Percentiles rank a stretch among this genome's conserved stretches.
phyloP scores from a whole-genome alignment of 2,113 vertebrate genomes.

The Hippocampus comes region DNA sequence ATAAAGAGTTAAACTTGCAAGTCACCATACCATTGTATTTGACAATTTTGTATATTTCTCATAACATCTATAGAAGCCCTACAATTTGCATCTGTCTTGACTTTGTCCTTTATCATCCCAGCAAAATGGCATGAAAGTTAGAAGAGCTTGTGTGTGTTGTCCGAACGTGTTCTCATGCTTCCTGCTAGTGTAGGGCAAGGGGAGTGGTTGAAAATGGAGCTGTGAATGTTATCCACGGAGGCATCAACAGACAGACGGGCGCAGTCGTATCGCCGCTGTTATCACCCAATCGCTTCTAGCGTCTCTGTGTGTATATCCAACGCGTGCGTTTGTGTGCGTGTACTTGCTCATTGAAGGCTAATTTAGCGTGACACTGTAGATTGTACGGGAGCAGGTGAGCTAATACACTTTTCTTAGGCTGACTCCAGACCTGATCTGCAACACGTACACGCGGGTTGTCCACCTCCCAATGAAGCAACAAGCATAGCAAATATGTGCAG shows the following conservation, averaged over 20 bases:
- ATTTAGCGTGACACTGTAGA: conserved; percentile 68
- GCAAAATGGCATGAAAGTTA: conserved; percentile 4
- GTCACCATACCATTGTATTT: neutral
- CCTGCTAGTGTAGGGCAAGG: neutral
- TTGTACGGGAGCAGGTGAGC: conserved; percentile 74
- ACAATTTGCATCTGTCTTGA: neutral
- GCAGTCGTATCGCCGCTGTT: conserved; percentile 62
- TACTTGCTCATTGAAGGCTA: conserved; percentile 54
- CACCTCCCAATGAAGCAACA: neutral
- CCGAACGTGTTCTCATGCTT: conserved; percentile 3
- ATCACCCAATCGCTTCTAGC: conserved; percentile 65
- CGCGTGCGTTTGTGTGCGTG: conserved; percentile 17
- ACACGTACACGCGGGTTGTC: conserved; percentile 50
- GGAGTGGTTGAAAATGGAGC: conserved; percentile 25
- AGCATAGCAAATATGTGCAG: neutral
- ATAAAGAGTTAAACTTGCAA: neutral
- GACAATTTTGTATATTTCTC: neutral
- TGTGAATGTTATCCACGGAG: conserved; percentile 72
- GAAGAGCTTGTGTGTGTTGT: neutral
- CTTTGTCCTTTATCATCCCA: neutral
- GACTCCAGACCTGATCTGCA: conserved; percentile 36
- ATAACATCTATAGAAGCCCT: neutral
- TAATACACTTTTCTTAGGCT: conserved; percentile 58
- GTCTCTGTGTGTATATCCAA: conserved; percentile 18
- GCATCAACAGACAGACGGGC: conserved; percentile 73